Evolutionary conservation across 2,797 vertebrate species (phyloP).

Genomic region (Corythornis leucogaster): DNA sequence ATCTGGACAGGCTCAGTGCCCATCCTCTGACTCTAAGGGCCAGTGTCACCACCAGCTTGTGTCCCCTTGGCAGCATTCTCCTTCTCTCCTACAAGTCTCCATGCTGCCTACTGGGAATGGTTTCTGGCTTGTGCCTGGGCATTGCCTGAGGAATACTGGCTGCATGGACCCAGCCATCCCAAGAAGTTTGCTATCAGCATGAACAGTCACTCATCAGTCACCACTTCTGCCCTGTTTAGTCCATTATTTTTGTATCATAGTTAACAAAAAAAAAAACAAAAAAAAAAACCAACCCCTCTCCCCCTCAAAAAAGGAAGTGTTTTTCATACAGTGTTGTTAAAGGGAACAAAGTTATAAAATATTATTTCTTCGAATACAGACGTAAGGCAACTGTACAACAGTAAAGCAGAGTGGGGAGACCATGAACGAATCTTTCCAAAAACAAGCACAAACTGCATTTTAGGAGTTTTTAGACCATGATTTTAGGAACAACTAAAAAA

Average conservation of each 20-base stretch:
- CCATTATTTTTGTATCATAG: neutral
- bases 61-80: neutral
- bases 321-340: neutral
- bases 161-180: neutral
- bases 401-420: neutral
- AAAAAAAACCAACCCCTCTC: neutral
- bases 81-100: neutral
- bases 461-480: constrained; percentile 16
- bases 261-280: neutral
- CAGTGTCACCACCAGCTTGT: neutral
- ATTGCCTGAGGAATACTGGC: neutral
- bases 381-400: neutral
- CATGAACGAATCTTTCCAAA: neutral
- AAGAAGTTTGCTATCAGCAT: neutral
- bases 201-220: neutral
- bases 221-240: neutral
- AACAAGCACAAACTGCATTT: neutral
- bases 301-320: neutral
- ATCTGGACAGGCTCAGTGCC: neutral
- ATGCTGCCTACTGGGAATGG: neutral
- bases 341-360: neutral
- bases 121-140: neutral
- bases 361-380: neutral
- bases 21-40: neutral
- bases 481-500: neutral